Evolutionary conservation across 1,140 invertebrate species (phyloP).

Genomic region (Drosophila asahinai): DNA sequence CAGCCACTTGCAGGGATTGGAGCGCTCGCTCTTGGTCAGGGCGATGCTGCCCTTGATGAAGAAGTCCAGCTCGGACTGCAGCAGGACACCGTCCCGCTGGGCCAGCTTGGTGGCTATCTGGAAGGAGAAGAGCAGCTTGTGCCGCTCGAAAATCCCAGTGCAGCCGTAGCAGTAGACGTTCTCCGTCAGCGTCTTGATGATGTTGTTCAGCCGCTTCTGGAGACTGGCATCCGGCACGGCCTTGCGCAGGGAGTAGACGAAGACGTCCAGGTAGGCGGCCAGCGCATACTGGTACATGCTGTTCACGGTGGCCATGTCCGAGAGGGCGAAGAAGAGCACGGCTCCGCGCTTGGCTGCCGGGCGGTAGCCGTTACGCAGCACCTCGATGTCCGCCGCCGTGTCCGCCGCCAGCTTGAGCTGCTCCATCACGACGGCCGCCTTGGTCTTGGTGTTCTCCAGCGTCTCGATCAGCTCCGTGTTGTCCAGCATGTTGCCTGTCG

Average conservation of each 20-base stretch:
- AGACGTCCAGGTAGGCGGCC: slow-evolving; percentile 92
- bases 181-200: slow-evolving; percentile 93
- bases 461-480: slow-evolving; percentile 94
- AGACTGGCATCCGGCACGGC: slow-evolving; percentile 91
- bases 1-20: slow-evolving; percentile 91
- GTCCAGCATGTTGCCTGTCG: slow-evolving; percentile 95
- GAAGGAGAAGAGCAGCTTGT: slow-evolving; percentile 96
- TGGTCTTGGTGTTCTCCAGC: slow-evolving; percentile 94
- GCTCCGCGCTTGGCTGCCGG: slow-evolving; percentile 93
- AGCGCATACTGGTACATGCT: slow-evolving; percentile 97
- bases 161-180: slow-evolving; percentile 96
- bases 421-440: slow-evolving; percentile 91
- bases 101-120: slow-evolving; percentile 94
- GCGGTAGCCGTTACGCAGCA: slow-evolving; percentile 92
- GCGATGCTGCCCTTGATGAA: slow-evolving; percentile 94
- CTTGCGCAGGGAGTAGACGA: slow-evolving; percentile 91
- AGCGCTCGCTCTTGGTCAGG: slow-evolving; percentile 89
- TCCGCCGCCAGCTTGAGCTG: slow-evolving; percentile 90
- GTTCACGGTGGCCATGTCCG: slow-evolving; percentile 94
- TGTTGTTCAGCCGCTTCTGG: slow-evolving; percentile 90
- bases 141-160: slow-evolving; percentile 95
- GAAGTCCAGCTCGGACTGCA: slow-evolving; percentile 92
- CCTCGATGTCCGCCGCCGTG: slow-evolving; percentile 92
- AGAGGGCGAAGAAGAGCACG: slow-evolving; percentile 94
- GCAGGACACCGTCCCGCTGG: slow-evolving; percentile 88